Percentiles rank a stretch among this genome's conserved stretches.
These are phyloP conservation scores for Halictus quadricinctus DNA, from an alignment of 2,888 invertebrate genomes.

Conservation along the genomic window DNA sequence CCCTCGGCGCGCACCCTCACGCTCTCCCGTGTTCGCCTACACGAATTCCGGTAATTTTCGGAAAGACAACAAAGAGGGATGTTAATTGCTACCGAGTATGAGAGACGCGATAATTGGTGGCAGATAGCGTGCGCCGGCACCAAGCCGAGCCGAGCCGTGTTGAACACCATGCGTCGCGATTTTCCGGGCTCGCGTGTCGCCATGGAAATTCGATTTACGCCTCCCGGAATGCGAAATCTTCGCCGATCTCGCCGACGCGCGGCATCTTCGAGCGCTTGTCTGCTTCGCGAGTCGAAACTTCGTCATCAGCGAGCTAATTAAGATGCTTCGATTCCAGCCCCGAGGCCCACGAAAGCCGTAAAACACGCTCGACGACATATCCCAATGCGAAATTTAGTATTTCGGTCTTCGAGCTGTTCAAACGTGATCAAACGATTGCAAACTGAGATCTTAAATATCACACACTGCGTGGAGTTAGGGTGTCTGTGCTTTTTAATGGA, in stretches of 20 bases:
- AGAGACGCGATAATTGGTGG: constrained; percentile 51
- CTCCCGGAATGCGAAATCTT: constrained; percentile 30
- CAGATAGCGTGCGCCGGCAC: constrained; percentile 22
- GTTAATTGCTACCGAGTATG: constrained; percentile 61
- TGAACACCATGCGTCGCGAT: neutral
- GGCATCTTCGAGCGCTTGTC: neutral
- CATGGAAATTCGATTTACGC: constrained; percentile 74
- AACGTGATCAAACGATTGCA: too few relatives aligned
- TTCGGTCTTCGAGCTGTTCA: too few relatives aligned
- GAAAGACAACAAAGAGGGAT: constrained; percentile 47
- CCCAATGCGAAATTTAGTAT: too few relatives aligned
- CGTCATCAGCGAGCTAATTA: neutral
- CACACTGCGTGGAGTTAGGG: too few relatives aligned
- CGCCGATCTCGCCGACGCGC: constrained; percentile 1
- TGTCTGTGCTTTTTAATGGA: too few relatives aligned
- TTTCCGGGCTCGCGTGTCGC: constrained; percentile 50
- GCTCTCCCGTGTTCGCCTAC: neutral
- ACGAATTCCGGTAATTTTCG: constrained; percentile 54
- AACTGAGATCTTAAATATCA: too few relatives aligned
- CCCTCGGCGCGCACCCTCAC: neutral
- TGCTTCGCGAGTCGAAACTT: neutral
- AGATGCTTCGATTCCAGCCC: neutral
- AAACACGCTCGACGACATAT: neutral
- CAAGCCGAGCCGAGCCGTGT: neutral
- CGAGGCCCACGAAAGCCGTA: neutral